phyloP scores from a whole-genome alignment of 2,113 vertebrate species.

The Plectropomus leopardus region DNA sequence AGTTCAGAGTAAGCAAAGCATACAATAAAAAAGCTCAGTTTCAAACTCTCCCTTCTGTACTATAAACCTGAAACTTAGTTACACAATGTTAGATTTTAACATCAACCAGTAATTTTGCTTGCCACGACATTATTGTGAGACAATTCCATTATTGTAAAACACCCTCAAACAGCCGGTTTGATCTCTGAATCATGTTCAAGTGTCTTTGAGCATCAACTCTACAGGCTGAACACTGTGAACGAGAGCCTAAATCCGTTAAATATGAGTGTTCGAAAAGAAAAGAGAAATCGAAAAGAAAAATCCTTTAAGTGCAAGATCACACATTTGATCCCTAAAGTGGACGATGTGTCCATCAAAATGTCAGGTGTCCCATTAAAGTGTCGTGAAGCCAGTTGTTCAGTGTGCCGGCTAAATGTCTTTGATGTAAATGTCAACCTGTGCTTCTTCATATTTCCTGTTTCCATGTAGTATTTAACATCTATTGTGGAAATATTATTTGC shows the following conservation, averaged over 20 bases:
- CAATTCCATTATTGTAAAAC: neutral
- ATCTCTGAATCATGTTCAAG: constrained; percentile 2
- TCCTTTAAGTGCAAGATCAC: neutral
- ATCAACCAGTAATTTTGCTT: neutral
- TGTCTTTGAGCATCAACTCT: neutral
- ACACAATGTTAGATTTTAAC: too few relatives aligned
- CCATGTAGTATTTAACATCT: too few relatives aligned
- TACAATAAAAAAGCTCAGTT: neutral
- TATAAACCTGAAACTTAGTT: neutral
- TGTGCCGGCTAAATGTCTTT: neutral
- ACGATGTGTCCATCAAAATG: constrained; percentile 25
- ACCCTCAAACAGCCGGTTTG: neutral
- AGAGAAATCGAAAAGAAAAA: neutral
- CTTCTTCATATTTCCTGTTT: constrained; percentile 7
- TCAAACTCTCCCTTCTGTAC: neutral
- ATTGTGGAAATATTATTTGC: neutral
- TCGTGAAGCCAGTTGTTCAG: neutral
- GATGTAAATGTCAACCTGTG: constrained; percentile 28
- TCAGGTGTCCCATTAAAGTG: constrained; percentile 23
- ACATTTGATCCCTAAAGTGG: constrained; percentile 4
- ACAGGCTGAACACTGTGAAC: neutral
- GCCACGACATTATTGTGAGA: too few relatives aligned
- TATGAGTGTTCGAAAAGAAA: neutral
- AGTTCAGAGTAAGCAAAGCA: neutral
- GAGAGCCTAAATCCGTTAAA: neutral